Base-by-base conservation (phyloP, 2,888 invertebrate genomes). In the Fabriciana adippe region DNA sequence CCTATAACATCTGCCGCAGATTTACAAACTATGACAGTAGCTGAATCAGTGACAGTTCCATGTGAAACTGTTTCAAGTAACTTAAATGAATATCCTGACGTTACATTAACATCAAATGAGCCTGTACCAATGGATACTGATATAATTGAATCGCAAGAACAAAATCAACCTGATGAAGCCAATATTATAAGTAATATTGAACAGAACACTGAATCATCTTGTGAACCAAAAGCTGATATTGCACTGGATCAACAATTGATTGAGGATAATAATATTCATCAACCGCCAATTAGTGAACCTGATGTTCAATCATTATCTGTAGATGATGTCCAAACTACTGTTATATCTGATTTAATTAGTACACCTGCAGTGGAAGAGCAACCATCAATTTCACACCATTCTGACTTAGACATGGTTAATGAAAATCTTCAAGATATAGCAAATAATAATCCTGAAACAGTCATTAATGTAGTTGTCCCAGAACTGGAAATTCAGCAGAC, bases 21-120 rank as follows among this genome's bases (percentile, higher is more conserved):
- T 57, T 66, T 74, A 60, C 73, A 71, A 50, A 61, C 71, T 51
- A 72, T 72, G 60, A 61, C 67, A 66, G 65, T 70, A 45, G 61
- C 68, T 54, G 64, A 70, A 54, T 68, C 74, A 55, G 60, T 72
- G 51, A 67, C 67, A 64, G 67, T 71, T 31, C 45, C 71, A 26
- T 61, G 67, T 56, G 71, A 69, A 63, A 66, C 66, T 51, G 62
- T 71, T 54, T 41, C 66, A 21, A 69, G 16, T 47, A 68, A 64
- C 55, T 51, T 72, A 48, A 68, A 65, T 55, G 69, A 69, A 55
- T 65, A 73, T 35, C 55, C 74, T 48, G 72, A 70, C 62, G 66
- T 67, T 21, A 68, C 73, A 31, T 67, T 75, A 45, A 31, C 65
- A 54, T 55, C 68, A 51, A 48, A 68, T 55, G 62, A 59, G 11